These are phyloP conservation scores for Argya squamiceps DNA, from an alignment of 2,797 vertebrate genomes.

Conservation along the genomic window DNA sequence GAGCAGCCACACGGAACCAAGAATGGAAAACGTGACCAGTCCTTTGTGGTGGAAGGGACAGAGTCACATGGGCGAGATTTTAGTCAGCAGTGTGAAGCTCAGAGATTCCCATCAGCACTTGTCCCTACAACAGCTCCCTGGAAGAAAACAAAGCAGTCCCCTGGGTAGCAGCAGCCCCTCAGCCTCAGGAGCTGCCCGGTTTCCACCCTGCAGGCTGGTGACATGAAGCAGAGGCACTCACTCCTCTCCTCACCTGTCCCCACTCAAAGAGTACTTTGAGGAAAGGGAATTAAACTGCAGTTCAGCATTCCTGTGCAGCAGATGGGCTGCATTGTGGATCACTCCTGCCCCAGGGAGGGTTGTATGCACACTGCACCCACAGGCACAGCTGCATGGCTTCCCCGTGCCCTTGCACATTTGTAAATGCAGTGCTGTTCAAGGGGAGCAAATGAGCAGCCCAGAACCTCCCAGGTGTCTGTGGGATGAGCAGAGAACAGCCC, in stretches of 20 bases:
- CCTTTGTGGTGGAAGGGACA: background rate
- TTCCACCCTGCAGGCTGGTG: background rate
- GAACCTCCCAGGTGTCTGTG: background rate
- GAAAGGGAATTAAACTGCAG: background rate
- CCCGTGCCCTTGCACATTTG: background rate
- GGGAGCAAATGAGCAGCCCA: background rate
- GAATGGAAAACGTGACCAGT: background rate
- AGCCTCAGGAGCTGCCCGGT: fast-evolving
- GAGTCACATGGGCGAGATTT: background rate
- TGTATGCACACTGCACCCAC: background rate
- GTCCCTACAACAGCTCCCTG: fast-evolving
- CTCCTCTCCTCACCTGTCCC: background rate
- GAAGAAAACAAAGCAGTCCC: background rate
- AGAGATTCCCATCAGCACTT: background rate
- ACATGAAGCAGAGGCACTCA: background rate
- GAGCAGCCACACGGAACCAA: background rate
- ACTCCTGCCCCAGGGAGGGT: background rate
- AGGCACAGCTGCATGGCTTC: background rate
- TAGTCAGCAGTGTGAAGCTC: background rate
- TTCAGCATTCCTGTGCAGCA: background rate
- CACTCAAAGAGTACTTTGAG: background rate
- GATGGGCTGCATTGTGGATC: fast-evolving
- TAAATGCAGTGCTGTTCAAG: background rate
- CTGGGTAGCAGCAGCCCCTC: background rate
- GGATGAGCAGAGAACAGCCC: background rate